Conservation (phyloP, 2,797 vertebrate species). For the Orestias chungarensis region DNA sequence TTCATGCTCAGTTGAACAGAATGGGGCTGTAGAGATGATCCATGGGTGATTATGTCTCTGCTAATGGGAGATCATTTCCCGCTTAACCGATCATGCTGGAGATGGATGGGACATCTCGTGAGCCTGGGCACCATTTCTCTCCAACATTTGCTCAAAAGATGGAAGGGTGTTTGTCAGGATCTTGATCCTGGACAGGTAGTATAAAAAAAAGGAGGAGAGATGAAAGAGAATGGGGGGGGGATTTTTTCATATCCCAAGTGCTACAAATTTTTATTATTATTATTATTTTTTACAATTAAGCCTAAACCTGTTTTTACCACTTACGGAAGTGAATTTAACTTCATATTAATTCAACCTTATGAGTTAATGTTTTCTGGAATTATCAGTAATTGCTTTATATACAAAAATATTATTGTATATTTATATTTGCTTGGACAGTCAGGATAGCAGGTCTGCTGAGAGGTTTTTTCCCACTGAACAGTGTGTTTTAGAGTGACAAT, state of each 20-base stretch:
- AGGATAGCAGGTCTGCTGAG: too few species aligned
- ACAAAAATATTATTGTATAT: too few species aligned
- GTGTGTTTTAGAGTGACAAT: neutral
- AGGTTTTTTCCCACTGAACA: neutral
- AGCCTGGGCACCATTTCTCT: slow-evolving; percentile 41
- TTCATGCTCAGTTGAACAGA: slow-evolving; percentile 82
- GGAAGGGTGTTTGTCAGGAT: slow-evolving; percentile 67
- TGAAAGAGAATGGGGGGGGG: neutral
- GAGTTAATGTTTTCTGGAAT: too few species aligned
- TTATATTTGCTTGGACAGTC: too few species aligned
- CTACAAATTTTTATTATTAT: too few species aligned
- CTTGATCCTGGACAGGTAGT: slow-evolving; percentile 57
- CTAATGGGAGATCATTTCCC: slow-evolving; percentile 84
- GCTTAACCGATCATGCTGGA: slow-evolving; percentile 81
- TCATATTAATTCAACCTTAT: neutral
- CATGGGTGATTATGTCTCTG: slow-evolving; percentile 83
- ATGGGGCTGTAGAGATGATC: slow-evolving; percentile 84
- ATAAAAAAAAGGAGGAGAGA: slow-evolving; percentile 55
- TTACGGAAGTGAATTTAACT: neutral
- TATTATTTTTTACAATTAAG: neutral
- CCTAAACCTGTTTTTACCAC: neutral
- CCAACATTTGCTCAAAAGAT: slow-evolving; percentile 45
- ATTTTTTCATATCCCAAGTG: neutral
- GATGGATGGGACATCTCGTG: slow-evolving; percentile 75
- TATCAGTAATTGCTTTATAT: too few species aligned